Conservation (phyloP, 2,888 invertebrate species). For the Macaria liturata region DNA sequence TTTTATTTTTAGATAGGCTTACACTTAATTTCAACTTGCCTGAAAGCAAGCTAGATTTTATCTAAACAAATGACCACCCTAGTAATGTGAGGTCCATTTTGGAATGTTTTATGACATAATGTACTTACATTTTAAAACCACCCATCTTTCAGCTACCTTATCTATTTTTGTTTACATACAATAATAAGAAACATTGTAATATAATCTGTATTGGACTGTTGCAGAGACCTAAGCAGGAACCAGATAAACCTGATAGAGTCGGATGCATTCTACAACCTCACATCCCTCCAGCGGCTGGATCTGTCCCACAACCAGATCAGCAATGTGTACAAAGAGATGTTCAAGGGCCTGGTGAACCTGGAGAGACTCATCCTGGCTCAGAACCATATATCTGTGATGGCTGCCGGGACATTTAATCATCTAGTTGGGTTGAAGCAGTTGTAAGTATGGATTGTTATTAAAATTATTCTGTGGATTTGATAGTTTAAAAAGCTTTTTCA, state of each 20-base stretch:
- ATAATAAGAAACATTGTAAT: conserved; percentile 7
- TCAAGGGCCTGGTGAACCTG: conserved; percentile 86
- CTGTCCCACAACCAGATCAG: conserved; percentile 88
- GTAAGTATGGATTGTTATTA: conserved; percentile 83
- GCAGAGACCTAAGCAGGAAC: conserved; percentile 91
- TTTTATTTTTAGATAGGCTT: too few species aligned
- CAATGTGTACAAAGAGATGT: conserved; percentile 86
- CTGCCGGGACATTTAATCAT: conserved; percentile 87
- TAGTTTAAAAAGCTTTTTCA: too few species aligned
- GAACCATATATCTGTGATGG: conserved; percentile 88
- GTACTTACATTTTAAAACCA: too few species aligned
- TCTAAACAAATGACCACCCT: too few species aligned
- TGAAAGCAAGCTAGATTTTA: too few species aligned
- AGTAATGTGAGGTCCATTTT: too few species aligned
- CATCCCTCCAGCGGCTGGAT: conserved; percentile 87
- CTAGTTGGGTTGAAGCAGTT: conserved; percentile 87
- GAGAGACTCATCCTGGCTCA: conserved; percentile 88
- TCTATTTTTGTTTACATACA: too few species aligned
- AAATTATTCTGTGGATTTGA: too few species aligned
- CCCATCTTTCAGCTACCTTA: too few species aligned
- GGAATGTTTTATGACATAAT: too few species aligned
- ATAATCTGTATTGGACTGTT: neutral
- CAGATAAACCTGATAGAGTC: conserved; percentile 88
- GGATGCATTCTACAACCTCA: conserved; percentile 89
- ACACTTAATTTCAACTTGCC: too few species aligned